Percentiles rank a stretch among this genome's conserved stretches.
These are phyloP conservation scores for Phaedon cochleariae DNA, from an alignment of 2,888 invertebrate species.

Conservation along the genomic window DNA sequence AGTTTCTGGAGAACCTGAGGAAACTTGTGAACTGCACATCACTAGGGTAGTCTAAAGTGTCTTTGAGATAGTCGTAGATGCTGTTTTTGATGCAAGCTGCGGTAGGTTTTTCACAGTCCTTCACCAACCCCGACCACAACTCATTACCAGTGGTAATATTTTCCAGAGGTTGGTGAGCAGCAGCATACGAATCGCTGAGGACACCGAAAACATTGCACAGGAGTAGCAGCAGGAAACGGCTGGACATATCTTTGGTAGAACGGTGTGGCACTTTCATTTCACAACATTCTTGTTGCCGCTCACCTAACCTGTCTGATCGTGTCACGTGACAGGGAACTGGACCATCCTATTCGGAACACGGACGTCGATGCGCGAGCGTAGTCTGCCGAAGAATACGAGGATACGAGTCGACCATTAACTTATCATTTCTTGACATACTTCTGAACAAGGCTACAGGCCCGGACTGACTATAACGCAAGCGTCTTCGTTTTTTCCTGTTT, in stretches of 20 bases:
- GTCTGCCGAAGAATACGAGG: conserved; percentile 48
- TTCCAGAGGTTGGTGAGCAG: conserved; percentile 48
- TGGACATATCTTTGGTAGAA: conserved; percentile 37
- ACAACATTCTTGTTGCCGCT: conserved; percentile 25
- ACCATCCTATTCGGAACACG: conserved; percentile 57
- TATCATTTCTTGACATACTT: conserved; percentile 61
- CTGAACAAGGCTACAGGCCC: background rate
- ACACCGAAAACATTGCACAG: conserved; percentile 34
- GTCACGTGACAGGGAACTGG: conserved; percentile 46
- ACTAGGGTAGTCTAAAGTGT: conserved; percentile 66
- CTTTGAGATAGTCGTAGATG: conserved; percentile 76
- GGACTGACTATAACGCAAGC: background rate
- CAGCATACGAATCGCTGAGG: conserved; percentile 51
- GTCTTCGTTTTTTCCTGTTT: no score
- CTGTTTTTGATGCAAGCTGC: conserved; percentile 81
- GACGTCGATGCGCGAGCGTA: conserved; percentile 51
- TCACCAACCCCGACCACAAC: conserved; percentile 78
- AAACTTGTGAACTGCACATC: conserved; percentile 64
- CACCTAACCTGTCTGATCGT: no score
- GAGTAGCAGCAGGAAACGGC: conserved; percentile 29
- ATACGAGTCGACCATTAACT: conserved; percentile 49
- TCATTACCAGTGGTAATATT: conserved; percentile 66
- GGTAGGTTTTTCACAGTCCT: conserved; percentile 74
- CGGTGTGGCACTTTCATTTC: conserved; percentile 29
- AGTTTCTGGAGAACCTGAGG: conserved; percentile 62